Evolutionary conservation across 2,797 vertebrate species (phyloP), one percentile per base, ranked within the genome.

Genomic region (Muraenolepis orangiensis): DNA sequence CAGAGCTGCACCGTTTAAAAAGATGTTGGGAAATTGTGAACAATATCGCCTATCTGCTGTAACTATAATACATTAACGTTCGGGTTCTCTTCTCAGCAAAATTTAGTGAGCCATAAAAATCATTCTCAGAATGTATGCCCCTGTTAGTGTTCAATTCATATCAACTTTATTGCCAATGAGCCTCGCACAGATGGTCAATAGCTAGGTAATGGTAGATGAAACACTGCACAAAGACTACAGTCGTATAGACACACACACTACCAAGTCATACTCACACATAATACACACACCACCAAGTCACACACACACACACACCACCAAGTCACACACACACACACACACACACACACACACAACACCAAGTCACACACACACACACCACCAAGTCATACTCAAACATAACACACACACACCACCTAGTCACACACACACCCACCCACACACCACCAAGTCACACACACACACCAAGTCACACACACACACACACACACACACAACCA

Each of bases 301-400:
- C 20, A 10, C 20, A 61, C 57, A 7, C 2, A 61, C 57, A 26
- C 20, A 61, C 18, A 30, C 57, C 57, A 26, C 57, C 23, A 20
- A 26, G n/a, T 23, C 57, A 14, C 64, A 14, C 64, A 14, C 23
- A 28, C 61, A 13, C 61, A 28, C 57, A 11, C 57, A 23, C 57
- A 11, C 57, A 23, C 57, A 26, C 57, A 23, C n/a, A 26, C 57
- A 61, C 64, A 14, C 64, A 66, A 23, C 14, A 23, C 28, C 64
- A 29, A 29, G 23, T 28, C 64, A 66, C 64, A 66, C 26, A 66
- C 64, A 66, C 64, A 66, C 64, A 66, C 64, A 66, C 64, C n/a
- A 8, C 4, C 11, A 13, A 46, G 14, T 16, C 42, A 46, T 16
- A 46, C 2, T 8, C 36, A 38, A 1, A 38, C 36, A 38, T 11